phyloP scores from a whole-genome alignment of 2,888 invertebrate genomes.

The Heliconius cydno region DNA sequence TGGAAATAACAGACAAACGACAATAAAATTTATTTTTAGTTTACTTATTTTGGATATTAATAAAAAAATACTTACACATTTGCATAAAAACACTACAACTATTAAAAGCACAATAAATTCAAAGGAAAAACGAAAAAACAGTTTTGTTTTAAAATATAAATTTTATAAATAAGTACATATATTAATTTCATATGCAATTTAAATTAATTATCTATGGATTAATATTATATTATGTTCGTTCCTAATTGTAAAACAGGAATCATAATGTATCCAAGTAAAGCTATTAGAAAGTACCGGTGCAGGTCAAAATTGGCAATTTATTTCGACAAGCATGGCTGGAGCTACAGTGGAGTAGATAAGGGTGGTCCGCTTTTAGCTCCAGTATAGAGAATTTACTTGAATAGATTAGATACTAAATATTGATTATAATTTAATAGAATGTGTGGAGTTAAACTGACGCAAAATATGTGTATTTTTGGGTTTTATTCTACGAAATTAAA shows the following conservation, averaged over 20 bases:
- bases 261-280: conserved; percentile 20
- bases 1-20: background rate
- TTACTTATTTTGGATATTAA: background rate
- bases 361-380: conserved; percentile 51
- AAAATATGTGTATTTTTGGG: background rate
- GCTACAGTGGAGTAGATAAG: conserved; percentile 67
- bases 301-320: conserved; percentile 77
- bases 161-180: no score
- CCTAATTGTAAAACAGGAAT: conserved; percentile 1
- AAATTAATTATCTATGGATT: background rate
- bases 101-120: no score
- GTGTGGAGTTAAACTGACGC: background rate
- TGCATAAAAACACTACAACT: no score
- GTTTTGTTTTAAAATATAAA: no score
- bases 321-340: conserved; percentile 54
- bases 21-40: background rate
- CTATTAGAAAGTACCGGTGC: conserved; percentile 51
- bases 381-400: background rate
- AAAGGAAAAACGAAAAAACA: no score
- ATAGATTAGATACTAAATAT: background rate
- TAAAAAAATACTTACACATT: no score
- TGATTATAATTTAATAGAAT: background rate
- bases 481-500: background rate
- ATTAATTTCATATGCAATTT: background rate
- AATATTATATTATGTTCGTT: background rate